Conservation (phyloP, 2,888 invertebrate species). For the Neoascia interrupta region DNA sequence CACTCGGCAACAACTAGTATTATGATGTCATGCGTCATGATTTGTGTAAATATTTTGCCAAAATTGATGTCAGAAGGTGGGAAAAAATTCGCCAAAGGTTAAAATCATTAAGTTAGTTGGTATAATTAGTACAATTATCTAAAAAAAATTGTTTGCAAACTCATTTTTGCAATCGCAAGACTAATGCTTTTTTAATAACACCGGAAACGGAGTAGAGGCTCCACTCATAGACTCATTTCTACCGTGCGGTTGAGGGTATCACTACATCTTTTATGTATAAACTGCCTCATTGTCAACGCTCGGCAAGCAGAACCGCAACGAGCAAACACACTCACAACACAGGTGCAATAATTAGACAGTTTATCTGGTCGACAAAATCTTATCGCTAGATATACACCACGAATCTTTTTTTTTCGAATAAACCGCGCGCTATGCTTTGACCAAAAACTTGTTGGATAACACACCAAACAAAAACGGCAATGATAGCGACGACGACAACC, state of each 20-base stretch:
- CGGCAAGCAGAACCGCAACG: constrained; percentile 28
- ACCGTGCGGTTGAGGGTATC: constrained; percentile 23
- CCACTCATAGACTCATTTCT: constrained; percentile 25
- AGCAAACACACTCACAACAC: constrained; percentile 13
- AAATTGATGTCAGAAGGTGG: constrained; percentile 42
- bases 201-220: constrained; percentile 52
- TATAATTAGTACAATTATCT: constrained; percentile 25
- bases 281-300: constrained; percentile 35
- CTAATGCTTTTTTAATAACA: constrained; percentile 44
- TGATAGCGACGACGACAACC: constrained; percentile 27
- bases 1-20: constrained; percentile 18
- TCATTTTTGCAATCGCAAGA: constrained; percentile 1
- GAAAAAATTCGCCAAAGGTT: constrained; percentile 8
- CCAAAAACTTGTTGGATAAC: constrained; percentile 37
- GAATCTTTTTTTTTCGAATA: constrained; percentile 53
- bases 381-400: constrained; percentile 48
- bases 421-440: constrained; percentile 1
- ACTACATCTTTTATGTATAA: not conserved
- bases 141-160: constrained; percentile 15
- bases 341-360: constrained; percentile 59
- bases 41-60: constrained; percentile 52
- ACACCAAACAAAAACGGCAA: constrained; percentile 6
- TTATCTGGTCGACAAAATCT: constrained; percentile 50
- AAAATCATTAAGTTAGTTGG: constrained; percentile 18
- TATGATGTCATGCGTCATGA: constrained; percentile 61